Base-by-base conservation (phyloP, 2,888 invertebrate species). In the Drosophila histrio region DNA sequence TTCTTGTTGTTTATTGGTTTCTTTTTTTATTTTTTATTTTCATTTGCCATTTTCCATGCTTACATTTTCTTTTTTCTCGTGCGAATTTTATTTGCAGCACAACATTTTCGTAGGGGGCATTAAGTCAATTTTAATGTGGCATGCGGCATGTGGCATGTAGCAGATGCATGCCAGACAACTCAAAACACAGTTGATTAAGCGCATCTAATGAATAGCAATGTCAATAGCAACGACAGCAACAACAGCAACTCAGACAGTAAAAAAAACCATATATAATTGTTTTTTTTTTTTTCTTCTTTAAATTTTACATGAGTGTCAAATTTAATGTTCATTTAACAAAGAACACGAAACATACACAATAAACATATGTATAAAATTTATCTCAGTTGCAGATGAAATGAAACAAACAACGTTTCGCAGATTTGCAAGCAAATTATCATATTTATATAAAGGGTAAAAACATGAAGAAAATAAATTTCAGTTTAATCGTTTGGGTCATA, bases 191-290 rank as follows among this genome's bases (percentile, higher is more conserved):
- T 72, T 71, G 56, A 66, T 71, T 66, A 66, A 52, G 56, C 60
- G 57, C 72, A 73, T 36, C 72, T 62, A 67, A 73, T 73, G 53
- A 54, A 47, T 59, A 66, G 50, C 52, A 52, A 72, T 66, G 34
- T 13, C 57, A 39, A 43, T 32, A 39, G 15, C 32, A 36, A 47
- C 30, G 21, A 28, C 47, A 38, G 22, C 30, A 13, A 2, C 22
- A 19, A 21, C 21, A 9, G 4, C 19, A 8, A 9, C 21, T 36
- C 3, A 34, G 39, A 21, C 43, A 22, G 32, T 30, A n/a, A 28
- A n/a, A n/a, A n/a, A n/a, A n/a, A n/a, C n/a, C n/a, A n/a, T n/a
- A n/a, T n/a, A n/a, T n/a, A 46, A 59, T 13, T 59, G 6, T 13
- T n/a, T 8, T 7, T n/a, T 15, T 9, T 49, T 52, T 13, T 6